These are phyloP conservation scores for Acyrthosiphon pisum DNA, from an alignment of 1,140 invertebrate species.

Conservation along the genomic window DNA sequence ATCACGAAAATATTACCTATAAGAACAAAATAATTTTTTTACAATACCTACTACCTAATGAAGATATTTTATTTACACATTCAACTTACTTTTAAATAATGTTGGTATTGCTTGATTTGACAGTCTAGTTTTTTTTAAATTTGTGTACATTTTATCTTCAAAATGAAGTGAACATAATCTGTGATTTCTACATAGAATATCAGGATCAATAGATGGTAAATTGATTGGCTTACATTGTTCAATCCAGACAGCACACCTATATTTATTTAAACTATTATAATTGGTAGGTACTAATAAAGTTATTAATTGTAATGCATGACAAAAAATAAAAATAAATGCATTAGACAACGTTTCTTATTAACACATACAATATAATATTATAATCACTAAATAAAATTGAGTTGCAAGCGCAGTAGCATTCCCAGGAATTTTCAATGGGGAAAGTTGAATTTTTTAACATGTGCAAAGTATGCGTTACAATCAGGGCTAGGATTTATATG, in stretches of 20 bases:
- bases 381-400: background rate
- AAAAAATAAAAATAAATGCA: background rate
- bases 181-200: background rate
- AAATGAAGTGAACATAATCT: constrained; percentile 10
- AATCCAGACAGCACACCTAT: background rate
- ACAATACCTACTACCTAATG: too few species aligned
- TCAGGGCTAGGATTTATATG: too few species aligned
- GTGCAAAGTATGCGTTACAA: too few species aligned
- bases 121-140: background rate
- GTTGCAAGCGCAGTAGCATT: too few species aligned
- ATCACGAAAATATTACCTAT: too few species aligned
- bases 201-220: background rate
- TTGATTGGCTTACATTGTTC: background rate
- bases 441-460: too few species aligned
- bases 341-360: background rate
- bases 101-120: background rate
- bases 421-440: too few species aligned
- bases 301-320: background rate
- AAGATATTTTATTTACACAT: too few species aligned
- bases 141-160: background rate
- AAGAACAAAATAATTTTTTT: too few species aligned
- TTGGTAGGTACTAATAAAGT: background rate
- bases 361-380: background rate
- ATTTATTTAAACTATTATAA: background rate
- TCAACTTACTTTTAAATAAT: too few species aligned